A percentile compares a stretch with the other conserved stretches of the same genome.
phyloP scores from a whole-genome alignment of 2,113 vertebrate genomes.

The Aspiorhynchus laticeps region DNA sequence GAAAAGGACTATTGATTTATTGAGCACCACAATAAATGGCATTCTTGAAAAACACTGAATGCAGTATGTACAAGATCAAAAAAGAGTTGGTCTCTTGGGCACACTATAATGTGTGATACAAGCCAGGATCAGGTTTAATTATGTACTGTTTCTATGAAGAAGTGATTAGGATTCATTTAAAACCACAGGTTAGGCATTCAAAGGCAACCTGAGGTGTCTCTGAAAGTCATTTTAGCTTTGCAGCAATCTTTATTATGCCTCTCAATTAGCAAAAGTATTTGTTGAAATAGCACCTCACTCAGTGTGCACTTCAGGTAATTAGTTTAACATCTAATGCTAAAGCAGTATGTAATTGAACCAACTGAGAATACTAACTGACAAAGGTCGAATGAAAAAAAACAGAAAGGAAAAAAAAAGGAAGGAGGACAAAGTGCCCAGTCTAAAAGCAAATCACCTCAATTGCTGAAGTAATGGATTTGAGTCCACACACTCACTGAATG shows the following conservation, averaged over 20 bases:
- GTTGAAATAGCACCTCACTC: background rate
- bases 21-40: background rate
- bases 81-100: background rate
- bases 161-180: background rate
- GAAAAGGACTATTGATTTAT: constrained; percentile 9
- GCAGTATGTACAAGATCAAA: background rate
- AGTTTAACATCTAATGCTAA: background rate
- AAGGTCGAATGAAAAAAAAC: background rate
- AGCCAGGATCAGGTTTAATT: background rate
- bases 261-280: background rate
- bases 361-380: background rate
- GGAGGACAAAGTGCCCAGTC: background rate
- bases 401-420: background rate
- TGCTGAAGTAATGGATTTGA: constrained; percentile 30
- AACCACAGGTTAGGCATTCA: background rate
- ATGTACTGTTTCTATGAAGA: background rate
- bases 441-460: constrained; percentile 16
- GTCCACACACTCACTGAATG: constrained; percentile 14
- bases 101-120: background rate
- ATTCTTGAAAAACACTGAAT: background rate
- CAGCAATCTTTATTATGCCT: background rate
- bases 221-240: background rate
- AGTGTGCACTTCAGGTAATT: background rate
- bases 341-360: background rate
- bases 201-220: background rate